Conservation (phyloP, 64 coral and sea anemone species). For the Montipora foliosa region DNA sequence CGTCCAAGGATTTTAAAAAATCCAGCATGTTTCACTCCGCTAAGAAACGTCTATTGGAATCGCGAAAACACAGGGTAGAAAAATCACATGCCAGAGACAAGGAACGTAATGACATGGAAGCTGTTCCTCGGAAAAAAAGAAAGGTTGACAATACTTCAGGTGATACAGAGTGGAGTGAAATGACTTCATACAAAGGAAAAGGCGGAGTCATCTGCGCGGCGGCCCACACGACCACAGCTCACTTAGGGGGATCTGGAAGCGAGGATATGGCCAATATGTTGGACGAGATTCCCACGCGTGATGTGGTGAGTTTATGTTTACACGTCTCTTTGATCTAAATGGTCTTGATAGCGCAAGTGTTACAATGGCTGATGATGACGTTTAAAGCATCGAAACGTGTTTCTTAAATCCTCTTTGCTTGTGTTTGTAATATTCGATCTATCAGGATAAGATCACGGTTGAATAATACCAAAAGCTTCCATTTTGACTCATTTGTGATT, state of each 20-base stretch:
- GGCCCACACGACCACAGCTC: conserved; percentile 33
- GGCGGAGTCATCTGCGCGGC: background rate
- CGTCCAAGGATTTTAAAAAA: conserved; percentile 79
- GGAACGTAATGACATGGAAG: background rate
- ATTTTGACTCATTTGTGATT: background rate
- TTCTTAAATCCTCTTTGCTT: too few species aligned
- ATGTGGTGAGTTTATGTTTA: conserved; percentile 44
- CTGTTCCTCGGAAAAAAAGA: conserved; percentile 23
- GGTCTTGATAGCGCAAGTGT: background rate
- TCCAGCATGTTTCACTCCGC: conserved; percentile 40
- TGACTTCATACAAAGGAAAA: background rate
- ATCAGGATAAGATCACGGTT: background rate
- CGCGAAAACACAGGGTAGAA: conserved; percentile 32
- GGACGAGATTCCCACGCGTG: conserved; percentile 57
- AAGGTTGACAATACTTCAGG: background rate
- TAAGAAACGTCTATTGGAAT: conserved; percentile 22
- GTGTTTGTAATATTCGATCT: too few species aligned
- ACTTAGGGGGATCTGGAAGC: conserved; percentile 21
- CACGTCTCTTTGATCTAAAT: background rate
- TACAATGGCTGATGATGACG: too few species aligned
- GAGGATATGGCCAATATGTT: background rate
- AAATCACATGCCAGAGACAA: conserved; percentile 18
- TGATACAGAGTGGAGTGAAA: background rate
- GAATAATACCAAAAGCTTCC: background rate
- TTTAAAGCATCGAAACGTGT: too few species aligned